Base-by-base conservation (phyloP, 2,113 vertebrate species). In the Neomonachus schauinslandi region DNA sequence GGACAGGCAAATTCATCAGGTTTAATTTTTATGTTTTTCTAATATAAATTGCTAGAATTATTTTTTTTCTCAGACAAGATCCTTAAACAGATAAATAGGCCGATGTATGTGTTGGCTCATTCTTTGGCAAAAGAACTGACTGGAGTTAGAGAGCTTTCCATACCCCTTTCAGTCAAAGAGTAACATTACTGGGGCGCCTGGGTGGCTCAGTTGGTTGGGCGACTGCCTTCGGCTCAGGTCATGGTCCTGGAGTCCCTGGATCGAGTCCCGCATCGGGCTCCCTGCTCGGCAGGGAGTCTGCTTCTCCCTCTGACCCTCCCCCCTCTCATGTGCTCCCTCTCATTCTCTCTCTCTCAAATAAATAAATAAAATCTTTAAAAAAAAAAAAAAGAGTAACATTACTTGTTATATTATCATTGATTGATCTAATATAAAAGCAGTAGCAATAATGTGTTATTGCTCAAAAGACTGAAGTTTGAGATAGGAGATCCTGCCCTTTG, bases 21-120 rank as follows among this genome's bases (percentile, higher is more conserved):
- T 93, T 94, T 93, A 84, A 36, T 46, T 87, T 93, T 83, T 92
- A 81, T 71, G 26, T 69, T 95, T 82, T 91, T 94, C 53, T 67
- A 46, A 87, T 77, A 59, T 39, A 90, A 55, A 46, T 63, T 79
- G 16, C 63, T 85, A 88, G 49, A 63, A 46, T 59, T 77, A 55
- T 39, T 39, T 39, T 80, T 89, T 42, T 59, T 49, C 21, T 91
- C 46, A 84, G 31, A 95, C n/a, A 86, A 65, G 39, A 72, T 82
- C 18, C 22, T 36, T 69, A 77, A 95, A 57, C n/a, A 84, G 77
- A 3, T 36, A 42, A 86, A 76, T 63, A 95, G 79, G 46, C 36
- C 87, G 14, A 28, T 93, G 42, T 3, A 33, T 59, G 24, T 74
- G 22, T 96, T 82, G 63, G 28, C 65, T 93, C 53, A 53, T 83